Evolutionary conservation across 2,888 invertebrate genomes (phyloP), one percentile per base, ranked within the genome.

Genomic region (Heliothis peltigera): DNA sequence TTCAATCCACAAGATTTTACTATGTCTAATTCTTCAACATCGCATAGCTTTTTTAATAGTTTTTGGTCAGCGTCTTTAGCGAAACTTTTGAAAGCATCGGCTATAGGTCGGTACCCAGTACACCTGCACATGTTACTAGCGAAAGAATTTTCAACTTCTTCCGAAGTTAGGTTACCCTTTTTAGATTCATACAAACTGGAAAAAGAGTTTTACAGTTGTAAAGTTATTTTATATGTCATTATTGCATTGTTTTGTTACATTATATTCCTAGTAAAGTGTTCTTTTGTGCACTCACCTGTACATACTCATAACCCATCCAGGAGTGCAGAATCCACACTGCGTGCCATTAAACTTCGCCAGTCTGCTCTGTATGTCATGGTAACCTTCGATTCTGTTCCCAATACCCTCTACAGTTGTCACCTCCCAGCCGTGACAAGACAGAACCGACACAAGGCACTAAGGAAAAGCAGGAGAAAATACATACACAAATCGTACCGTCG

Each of bases 291-390:
- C 71, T 80, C 85, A 96, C 96, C 96, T 95, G 90, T 96, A 95
- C 97, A 97, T 97, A 82, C 96, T 96, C 97, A 97, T 97, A 48
- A 97, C 95, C 95, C 97, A 96, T 12, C 97, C 97, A 1, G 97
- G 97, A 46, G 96, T 96, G 82, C 98, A 98, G 84, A 95, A 97
- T 0, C 97, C 97, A 84, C 97, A 97, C 84, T 97, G 97, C 1
- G 96, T 96, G 1, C 97, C 97, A 84, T 96, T 96, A 79, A 96
- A 95, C 64, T 95, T 91, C 7, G 96, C 96, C 55, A 97, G 87
- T 3, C 95, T 92, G 55, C 91, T 92, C 84, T 97, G 97, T 17
- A 97, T 94, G 2, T 95, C 94, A 82, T 97, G 96, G 79, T 97
- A 97, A 1, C 97, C 97, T 1, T 88, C 89, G 54, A 91, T 92